phyloP scores from a whole-genome alignment of 1,140 invertebrate species.

The roundworm (Caenorhabditis elegans) region WBcel235 BX284606.5:7093001-7093500 shows the following conservation, averaged over 20 bases:
- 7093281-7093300: conserved; percentile 42
- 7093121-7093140: neutral
- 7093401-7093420: too few relatives aligned
- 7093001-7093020: conserved; percentile 45
- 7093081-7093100: conserved; percentile 40
- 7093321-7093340: conserved; percentile 66
- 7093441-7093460: too few relatives aligned
- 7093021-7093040: conserved; percentile 45
- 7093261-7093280: conserved; percentile 45
- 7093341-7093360: conserved; percentile 72
- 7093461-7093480: too few relatives aligned
- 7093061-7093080: conserved; percentile 38
- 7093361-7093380: too few relatives aligned
- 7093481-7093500: too few relatives aligned
- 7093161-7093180: neutral
- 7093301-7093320: conserved; percentile 44
- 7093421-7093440: too few relatives aligned
- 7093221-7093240: conserved; percentile 41
- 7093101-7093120: conserved; percentile 47
- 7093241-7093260: conserved; percentile 47
- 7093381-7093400: too few relatives aligned
- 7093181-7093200: conserved; percentile 31
- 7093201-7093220: conserved; percentile 46
- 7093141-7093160: neutral
- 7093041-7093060: conserved; percentile 47